Percentiles rank a stretch among this genome's conserved stretches.
phyloP scores from a whole-genome alignment of 92 coral and sea anemone species.

The Blastomussa wellsi region DNA sequence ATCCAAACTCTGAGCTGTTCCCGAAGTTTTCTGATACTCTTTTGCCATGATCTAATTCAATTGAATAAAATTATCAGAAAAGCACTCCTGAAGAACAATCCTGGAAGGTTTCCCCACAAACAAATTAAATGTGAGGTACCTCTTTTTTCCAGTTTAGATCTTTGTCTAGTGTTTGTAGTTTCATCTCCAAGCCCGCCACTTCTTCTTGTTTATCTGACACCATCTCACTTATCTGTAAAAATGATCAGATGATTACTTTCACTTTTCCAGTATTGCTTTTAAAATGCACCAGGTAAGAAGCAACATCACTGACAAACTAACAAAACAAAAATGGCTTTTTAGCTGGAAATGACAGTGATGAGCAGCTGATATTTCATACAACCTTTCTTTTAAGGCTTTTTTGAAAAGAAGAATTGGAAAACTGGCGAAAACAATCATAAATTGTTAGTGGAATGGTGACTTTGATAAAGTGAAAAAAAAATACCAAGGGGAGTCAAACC shows the following conservation, averaged over 20 bases:
- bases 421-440: too few relatives aligned
- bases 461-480: too few relatives aligned
- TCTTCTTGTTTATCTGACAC: slow-evolving; percentile 82
- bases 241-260: neutral
- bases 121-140: slow-evolving; percentile 42
- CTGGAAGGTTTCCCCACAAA: too few relatives aligned
- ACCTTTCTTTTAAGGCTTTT: neutral
- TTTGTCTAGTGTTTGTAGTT: slow-evolving; percentile 71
- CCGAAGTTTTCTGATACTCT: slow-evolving; percentile 66
- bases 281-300: neutral
- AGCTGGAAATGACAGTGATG: neutral
- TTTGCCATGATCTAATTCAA: slow-evolving; percentile 76
- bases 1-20: slow-evolving; percentile 61
- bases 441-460: too few relatives aligned
- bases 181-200: slow-evolving; percentile 56
- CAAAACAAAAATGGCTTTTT: neutral
- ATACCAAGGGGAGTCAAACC: too few relatives aligned
- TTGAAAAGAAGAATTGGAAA: too few relatives aligned
- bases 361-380: neutral
- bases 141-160: slow-evolving; percentile 89
- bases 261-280: neutral
- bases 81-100: too few relatives aligned
- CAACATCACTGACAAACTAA: neutral
- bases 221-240: slow-evolving; percentile 78
- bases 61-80: too few relatives aligned